phyloP scores from a whole-genome alignment of 2,888 invertebrate genomes.

The Brenthis hecate region DNA sequence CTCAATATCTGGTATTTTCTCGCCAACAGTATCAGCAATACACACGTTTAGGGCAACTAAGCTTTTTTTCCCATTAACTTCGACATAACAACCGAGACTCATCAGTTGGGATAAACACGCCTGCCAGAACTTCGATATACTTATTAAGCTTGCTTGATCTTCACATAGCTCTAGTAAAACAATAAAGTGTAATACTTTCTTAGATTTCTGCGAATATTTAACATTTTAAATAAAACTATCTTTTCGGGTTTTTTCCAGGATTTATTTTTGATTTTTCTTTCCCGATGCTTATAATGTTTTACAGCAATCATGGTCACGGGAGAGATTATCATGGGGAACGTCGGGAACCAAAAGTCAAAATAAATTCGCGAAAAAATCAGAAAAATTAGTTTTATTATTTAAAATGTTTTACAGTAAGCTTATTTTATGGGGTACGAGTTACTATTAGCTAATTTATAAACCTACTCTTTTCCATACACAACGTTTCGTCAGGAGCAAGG shows the following conservation, averaged over 20 bases:
- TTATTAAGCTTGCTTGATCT: constrained; percentile 51
- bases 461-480: constrained; percentile 53
- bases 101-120: constrained; percentile 50
- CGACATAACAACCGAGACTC: constrained; percentile 61
- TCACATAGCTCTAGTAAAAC: constrained; percentile 48
- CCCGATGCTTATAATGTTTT: too few species aligned
- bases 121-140: constrained; percentile 54
- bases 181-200: background rate
- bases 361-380: too few species aligned
- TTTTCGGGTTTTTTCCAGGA: too few species aligned
- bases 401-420: too few species aligned
- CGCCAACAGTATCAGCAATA: constrained; percentile 42
- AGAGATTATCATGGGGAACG: too few species aligned
- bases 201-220: too few species aligned
- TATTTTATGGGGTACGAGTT: background rate
- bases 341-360: too few species aligned
- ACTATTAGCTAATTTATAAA: background rate
- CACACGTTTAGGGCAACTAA: constrained; percentile 63
- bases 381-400: too few species aligned
- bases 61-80: constrained; percentile 50
- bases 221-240: too few species aligned
- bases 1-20: constrained; percentile 31
- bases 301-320: too few species aligned
- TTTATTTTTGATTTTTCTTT: too few species aligned
- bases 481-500: constrained; percentile 56